Evolutionary conservation across 2,888 invertebrate genomes (phyloP), one percentile per base, ranked within the genome.

Genomic region (Andrena marginata): DNA sequence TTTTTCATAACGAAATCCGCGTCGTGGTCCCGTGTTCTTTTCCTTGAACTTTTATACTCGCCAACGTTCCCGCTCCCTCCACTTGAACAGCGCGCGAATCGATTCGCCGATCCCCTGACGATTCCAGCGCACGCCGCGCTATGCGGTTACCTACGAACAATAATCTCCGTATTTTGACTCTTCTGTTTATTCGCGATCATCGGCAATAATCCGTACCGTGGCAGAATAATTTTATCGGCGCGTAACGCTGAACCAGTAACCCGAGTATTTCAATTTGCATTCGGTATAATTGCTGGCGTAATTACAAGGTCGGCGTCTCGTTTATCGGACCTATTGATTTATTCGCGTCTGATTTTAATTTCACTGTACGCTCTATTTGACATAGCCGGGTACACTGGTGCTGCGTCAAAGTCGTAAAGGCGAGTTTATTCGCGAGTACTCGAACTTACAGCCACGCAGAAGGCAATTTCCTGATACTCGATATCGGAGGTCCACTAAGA

Each of bases 401-500:
- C n/a, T 31, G 16, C 7, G 7, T 13, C 4, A 16, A 56, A 54
- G 35, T 54, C 16, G n/a, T 20, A 13, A n/a, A 5, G 7, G 8
- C 13, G 16, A 13, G 62, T 59, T 56, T 4, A 8, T 56, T 10
- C 7, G 20, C 23, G 56, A 20, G 26, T 26, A 56, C 16, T 42
- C 4, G 16, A 42, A 42, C 4, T 42, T 42, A 16, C 42, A 42
- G 16, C n/a, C 16, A 16, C 51, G 33, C 8, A 67, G 72, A 65
- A 73, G 54, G 75, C 77, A 86, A 82, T 82, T 82, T 85, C 82
- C 86, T 79, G 64, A 77, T 77, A 79, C 69, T 60, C 77, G 75
- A 84, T 73, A 82, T 77, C 51, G 67, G 64, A 13, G 49, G 62
- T 29, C 72, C 72, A 74, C 48, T 64, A 75, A 79, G 79, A 65